Base-by-base conservation (phyloP, 2,797 vertebrate genomes). In the Neosalanx taihuensis region DNA sequence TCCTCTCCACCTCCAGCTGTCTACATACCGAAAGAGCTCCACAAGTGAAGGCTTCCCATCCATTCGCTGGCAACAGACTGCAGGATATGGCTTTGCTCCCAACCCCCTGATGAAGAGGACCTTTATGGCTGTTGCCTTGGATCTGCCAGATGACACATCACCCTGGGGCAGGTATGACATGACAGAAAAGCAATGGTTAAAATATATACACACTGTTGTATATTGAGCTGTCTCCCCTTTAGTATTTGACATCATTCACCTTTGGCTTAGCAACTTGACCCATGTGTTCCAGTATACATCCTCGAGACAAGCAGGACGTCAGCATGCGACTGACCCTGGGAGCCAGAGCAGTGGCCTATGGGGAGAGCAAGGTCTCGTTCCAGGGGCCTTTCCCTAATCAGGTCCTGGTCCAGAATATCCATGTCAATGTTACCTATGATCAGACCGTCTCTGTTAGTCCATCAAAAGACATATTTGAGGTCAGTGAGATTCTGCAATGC, bases 21-120 rank as follows among this genome's bases (percentile, higher is more conserved):
- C 77, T 23, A 92, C 92, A 0, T 3, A 33, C 35, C 0, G 3
- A 29, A 86, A 86, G 2, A 0, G 0, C 37, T 41, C 82, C 33
- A 53, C 0, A 3, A 46, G 71, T 6, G 88, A 94, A 2, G 59
- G 76, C 51, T 94, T 92, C 0, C 86, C 95, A 18, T 80, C 89
- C 3, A 91, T 98, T 74, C 95, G 97, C 10, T 99, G 96, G 97
- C 97, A 98, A 83, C 97, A 98, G 83, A 97, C 96, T 0, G 95
- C 95, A 0, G 93, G 96, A 62, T 46, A 79, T 3, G 96, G 96
- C 68, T 92, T 84, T 4, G 93, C 83, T 5, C 96, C 96, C 15
- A 99, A 97, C 10, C 0, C 6, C 9, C 89, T 75, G 79, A 94
- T 99, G 95, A 87, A 87, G n/a, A 84, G 85, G 64, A 95, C 95